Base-by-base conservation (phyloP, 2,797 vertebrate genomes). In the Petrocephalus sullivani region DNA sequence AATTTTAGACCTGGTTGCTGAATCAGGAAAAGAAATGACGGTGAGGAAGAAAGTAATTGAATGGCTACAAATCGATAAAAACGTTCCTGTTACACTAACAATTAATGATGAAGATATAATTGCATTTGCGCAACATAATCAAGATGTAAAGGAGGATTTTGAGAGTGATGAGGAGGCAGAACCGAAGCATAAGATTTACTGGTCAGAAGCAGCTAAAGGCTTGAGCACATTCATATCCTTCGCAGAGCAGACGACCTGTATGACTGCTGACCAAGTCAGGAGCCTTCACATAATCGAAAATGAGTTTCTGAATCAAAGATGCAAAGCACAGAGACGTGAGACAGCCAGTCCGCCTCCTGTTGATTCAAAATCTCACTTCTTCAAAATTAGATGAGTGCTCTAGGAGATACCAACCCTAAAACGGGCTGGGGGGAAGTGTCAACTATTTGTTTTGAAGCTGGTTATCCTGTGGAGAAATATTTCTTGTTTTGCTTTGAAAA, bases 121-220 rank as follows among this genome's bases (percentile, higher is more conserved):
- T 37, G 28, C 33, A 71, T 71, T 71, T 71, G 64, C 37, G 64
- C 33, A 37, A 71, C 64, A 37, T 16, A 71, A 71, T 71, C 12
- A 71, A 37, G 12, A 71, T 1, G 12, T 37, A 14, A 71, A 71
- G 33, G 64, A 37, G 33, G 64, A 71, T 71, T 71, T 71, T 28
- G 28, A 37, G 33, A 71, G 28, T 2, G 28, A 16, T 71, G 28
- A 16, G 64, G 64, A 37, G 64, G 28, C 33, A 37, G 28, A 71
- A 37, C 28, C 33, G 37, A 71, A 71, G 4, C 14, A 12, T 71
- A 37, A 37, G 12, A 71, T 71, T 37, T 71, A 28, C 12, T 71
- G 64, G 64, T 71, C 64, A 37, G 64, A 71, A 71, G 64, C 64
- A 71, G 64, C 64, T 71, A 71, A 71, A 71, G 64, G 64, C 64